Evolutionary conservation across 2,113 vertebrate species (phyloP).

Genomic region (Eptesicus fuscus): DNA sequence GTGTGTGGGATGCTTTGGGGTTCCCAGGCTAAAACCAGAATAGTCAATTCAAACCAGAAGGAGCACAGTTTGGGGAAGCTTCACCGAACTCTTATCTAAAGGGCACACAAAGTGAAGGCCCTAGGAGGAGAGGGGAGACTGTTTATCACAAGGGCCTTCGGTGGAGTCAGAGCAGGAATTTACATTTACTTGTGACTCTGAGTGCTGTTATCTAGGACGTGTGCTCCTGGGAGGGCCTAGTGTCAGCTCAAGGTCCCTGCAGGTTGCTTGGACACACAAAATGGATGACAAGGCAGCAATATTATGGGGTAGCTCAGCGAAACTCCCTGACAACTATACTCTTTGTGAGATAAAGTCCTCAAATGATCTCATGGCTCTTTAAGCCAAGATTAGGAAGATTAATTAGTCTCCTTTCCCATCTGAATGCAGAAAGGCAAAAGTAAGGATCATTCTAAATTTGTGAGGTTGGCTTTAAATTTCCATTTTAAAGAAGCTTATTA

Average conservation of each 20-base stretch:
- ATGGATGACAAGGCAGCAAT: neutral
- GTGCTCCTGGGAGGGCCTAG: neutral
- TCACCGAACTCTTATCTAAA: neutral
- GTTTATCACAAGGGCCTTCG: neutral
- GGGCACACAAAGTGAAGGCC: neutral
- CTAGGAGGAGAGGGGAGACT: neutral
- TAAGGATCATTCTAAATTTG: slow-evolving; percentile 39
- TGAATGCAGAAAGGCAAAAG: slow-evolving; percentile 11
- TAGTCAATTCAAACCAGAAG: neutral
- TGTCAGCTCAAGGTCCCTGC: neutral
- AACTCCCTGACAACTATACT: neutral
- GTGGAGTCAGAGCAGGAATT: neutral
- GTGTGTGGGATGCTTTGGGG: neutral
- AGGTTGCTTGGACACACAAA: neutral
- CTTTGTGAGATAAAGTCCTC: neutral
- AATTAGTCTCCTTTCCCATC: slow-evolving; percentile 19
- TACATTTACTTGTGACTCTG: neutral
- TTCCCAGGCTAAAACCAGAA: neutral
- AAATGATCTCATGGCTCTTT: neutral
- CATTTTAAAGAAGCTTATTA: slow-evolving; percentile 58
- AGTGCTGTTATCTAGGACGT: neutral
- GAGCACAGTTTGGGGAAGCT: neutral
- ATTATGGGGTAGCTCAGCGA: neutral
- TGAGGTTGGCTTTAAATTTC: slow-evolving; percentile 54
- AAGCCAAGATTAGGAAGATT: slow-evolving; percentile 6